Conservation (phyloP, 2,888 invertebrate species). For the Ophion slaviceki region DNA sequence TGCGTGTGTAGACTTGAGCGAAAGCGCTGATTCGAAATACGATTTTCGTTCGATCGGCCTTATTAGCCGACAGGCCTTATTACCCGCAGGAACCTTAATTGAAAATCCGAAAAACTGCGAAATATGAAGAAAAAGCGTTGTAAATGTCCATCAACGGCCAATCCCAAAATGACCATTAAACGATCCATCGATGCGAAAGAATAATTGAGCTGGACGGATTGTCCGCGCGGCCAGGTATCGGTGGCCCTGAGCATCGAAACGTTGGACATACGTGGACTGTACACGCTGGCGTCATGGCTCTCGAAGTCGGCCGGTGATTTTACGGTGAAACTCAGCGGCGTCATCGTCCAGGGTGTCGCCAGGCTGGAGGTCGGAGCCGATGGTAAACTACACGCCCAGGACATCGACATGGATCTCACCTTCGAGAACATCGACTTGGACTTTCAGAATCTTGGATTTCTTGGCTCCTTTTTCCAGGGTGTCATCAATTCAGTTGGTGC, state of each 20-base stretch:
- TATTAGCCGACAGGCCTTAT: too few species aligned
- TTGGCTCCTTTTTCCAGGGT: constrained; percentile 89
- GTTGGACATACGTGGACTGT: constrained; percentile 90
- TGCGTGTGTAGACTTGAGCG: too few species aligned
- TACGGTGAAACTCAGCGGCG: constrained; percentile 89
- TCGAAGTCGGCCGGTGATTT: constrained; percentile 90
- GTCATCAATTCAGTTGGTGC: constrained; percentile 93
- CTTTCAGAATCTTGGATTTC: constrained; percentile 92
- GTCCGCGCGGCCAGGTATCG: constrained; percentile 86
- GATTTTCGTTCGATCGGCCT: too few species aligned
- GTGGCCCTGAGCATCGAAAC: constrained; percentile 89
- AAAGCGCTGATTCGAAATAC: too few species aligned
- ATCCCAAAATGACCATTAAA: too few species aligned
- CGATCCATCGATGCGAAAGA: neutral
- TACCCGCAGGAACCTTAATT: too few species aligned
- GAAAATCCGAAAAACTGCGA: too few species aligned
- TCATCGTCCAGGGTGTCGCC: constrained; percentile 89
- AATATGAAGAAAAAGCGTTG: too few species aligned
- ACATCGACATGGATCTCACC: constrained; percentile 91
- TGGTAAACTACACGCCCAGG: constrained; percentile 91
- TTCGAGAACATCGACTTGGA: constrained; percentile 91
- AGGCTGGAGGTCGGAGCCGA: constrained; percentile 89
- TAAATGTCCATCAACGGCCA: too few species aligned
- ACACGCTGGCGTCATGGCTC: constrained; percentile 90
- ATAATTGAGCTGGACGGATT: neutral